Evolutionary conservation across 2,113 vertebrate genomes (phyloP), one percentile per base, ranked within the genome.

Genomic region (Vidua macroura): DNA sequence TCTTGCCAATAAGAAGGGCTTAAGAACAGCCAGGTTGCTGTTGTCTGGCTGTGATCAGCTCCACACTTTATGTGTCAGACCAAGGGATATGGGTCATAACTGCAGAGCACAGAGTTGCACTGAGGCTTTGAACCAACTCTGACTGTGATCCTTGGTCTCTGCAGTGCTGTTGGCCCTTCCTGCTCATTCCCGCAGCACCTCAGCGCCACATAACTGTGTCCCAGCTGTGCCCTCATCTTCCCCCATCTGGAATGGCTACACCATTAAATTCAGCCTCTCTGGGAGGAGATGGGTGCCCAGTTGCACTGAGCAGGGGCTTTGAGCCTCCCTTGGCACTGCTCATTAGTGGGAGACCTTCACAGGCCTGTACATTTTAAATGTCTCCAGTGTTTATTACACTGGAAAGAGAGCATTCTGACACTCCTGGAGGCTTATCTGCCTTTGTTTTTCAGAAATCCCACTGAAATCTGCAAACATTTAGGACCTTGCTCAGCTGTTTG

Each of bases 401-500:
- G 28, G 49, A 21, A 80, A 73, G 44, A 8, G 37, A 77, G 21
- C 19, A 62, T 73, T 33, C n/a, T 53, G 59, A 80, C 35, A 4
- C 16, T 84, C 8, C 22, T 58, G 27, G 12, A 77, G 46, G 13
- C 10, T 86, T 66, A 33, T 22, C 41, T 83, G 80, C 31, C 28
- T 62, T 90, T 69, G 43, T 39, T 90, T 68, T 73, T 58, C 41
- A 0, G 0, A 90, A 86, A 92, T 83, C 13, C n/a, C 28, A 43
- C 31, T 37, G 55, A 53, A 81, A 88, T 68, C 51, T 46, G 31
- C 23, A 13, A 41, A 51, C 1, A 5, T 39, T 51, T 68, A 43
- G n/a, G 51, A 46, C n/a, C 51, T 80, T 62, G 37, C 80, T 86
- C 76, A 83, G 89, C 72, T 74, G 17, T 93, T 95, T 73, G 59